Evolutionary conservation across 2,797 vertebrate genomes (phyloP).

Genomic region (Chelonia mydas): DNA sequence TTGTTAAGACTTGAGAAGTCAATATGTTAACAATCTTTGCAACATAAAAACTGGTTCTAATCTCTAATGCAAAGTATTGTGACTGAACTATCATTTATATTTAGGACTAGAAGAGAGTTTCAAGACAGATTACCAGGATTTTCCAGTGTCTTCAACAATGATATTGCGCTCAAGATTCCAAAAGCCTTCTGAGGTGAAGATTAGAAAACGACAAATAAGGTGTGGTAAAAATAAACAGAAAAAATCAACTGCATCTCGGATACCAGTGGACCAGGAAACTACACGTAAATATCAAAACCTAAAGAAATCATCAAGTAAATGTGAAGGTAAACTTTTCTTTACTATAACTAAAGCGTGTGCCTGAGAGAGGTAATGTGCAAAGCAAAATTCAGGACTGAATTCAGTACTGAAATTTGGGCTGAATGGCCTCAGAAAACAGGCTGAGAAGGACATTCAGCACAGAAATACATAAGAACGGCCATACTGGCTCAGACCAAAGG

Average conservation of each 20-base stretch:
- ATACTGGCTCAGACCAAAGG: too few species aligned
- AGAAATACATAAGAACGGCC: not conserved
- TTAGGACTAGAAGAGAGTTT: not conserved
- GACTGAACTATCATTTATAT: not conserved
- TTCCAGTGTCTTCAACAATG: not conserved
- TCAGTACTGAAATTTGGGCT: not conserved
- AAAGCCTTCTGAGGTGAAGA: accelerated
- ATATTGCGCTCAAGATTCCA: slow-evolving; percentile 26
- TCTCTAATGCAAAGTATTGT: not conserved
- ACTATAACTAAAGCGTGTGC: not conserved
- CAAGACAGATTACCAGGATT: not conserved
- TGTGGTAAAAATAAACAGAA: not conserved
- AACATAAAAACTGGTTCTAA: not conserved
- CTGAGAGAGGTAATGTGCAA: not conserved
- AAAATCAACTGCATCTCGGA: not conserved
- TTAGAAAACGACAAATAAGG: not conserved
- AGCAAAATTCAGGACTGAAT: not conserved
- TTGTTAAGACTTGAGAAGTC: not conserved
- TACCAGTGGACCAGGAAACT: not conserved
- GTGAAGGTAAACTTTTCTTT: not conserved
- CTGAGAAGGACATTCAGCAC: not conserved
- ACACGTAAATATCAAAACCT: not conserved
- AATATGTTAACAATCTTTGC: not conserved
- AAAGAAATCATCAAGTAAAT: not conserved
- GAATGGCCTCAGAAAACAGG: not conserved